Percentiles rank a stretch among this genome's conserved stretches.
These are phyloP conservation scores for Quadroppia sp. DNA, from an alignment of 2,888 invertebrate species.

Conservation along the genomic window DNA sequence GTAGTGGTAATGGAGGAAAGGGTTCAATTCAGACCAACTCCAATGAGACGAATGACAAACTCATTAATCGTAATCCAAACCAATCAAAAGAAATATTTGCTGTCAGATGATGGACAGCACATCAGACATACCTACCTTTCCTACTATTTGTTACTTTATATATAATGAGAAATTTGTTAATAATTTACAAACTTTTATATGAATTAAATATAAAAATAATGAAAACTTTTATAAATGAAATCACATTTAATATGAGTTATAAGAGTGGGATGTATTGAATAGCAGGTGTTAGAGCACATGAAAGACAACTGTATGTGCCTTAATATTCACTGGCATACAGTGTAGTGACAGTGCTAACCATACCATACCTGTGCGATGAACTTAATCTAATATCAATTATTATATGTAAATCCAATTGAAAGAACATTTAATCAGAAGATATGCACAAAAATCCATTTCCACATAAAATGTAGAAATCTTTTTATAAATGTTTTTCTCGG, in stretches of 20 bases:
- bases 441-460: background rate
- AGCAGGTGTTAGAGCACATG: background rate
- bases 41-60: background rate
- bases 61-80: background rate
- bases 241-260: background rate
- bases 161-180: background rate
- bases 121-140: background rate
- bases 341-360: too few relatives aligned
- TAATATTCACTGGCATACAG: too few relatives aligned
- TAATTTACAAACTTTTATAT: constrained; percentile 1
- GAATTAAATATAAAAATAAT: background rate
- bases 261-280: background rate
- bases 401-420: background rate
- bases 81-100: constrained; percentile 21
- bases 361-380: background rate
- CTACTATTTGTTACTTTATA: background rate
- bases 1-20: constrained; percentile 14
- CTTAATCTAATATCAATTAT: background rate
- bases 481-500: constrained; percentile 8
- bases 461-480: background rate
- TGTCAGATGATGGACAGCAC: constrained; percentile 9
- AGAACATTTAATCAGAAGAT: constrained; percentile 4
- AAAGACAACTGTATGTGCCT: constrained; percentile 2
- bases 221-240: background rate
- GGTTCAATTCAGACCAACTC: background rate